Percentiles rank a stretch among this genome's conserved stretches.
phyloP scores from a whole-genome alignment of 2,113 vertebrate species.

The Formicarius rufipectus region DNA sequence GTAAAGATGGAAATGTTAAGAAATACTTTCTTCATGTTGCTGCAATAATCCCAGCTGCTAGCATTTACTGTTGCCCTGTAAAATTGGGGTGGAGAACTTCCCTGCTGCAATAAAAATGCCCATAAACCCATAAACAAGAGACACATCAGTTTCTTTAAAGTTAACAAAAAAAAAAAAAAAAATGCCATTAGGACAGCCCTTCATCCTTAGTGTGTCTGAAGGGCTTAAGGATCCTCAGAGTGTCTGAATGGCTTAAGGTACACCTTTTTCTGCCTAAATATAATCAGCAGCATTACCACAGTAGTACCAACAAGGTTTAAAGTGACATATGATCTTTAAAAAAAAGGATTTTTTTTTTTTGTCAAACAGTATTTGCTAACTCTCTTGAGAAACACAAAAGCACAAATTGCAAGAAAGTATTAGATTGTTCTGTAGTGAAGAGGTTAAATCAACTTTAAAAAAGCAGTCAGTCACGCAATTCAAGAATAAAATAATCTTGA shows the following conservation, averaged over 20 bases:
- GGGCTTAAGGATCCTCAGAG: background rate
- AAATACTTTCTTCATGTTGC: slow-evolving; percentile 14
- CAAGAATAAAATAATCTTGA: background rate
- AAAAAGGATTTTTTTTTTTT: background rate
- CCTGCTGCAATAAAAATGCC: slow-evolving; percentile 19
- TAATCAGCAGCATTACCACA: background rate
- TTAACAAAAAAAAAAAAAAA: background rate
- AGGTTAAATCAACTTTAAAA: background rate
- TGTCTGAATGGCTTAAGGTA: background rate
- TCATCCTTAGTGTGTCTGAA: background rate
- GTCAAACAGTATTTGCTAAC: background rate
- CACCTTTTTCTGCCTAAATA: background rate
- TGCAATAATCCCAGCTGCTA: slow-evolving; percentile 30
- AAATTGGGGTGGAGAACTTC: slow-evolving; percentile 20
- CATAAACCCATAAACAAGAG: slow-evolving; percentile 21
- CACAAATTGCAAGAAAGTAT: background rate
- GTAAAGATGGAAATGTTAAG: background rate
- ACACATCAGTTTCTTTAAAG: background rate
- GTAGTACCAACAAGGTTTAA: background rate
- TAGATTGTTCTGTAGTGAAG: background rate
- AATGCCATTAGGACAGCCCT: background rate
- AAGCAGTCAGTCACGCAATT: background rate
- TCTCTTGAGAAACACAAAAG: background rate
- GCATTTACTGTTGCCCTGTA: slow-evolving; percentile 12
- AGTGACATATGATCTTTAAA: background rate